Evolutionary conservation across 2,113 vertebrate species (phyloP).

Genomic region (Pteruthius melanotis): DNA sequence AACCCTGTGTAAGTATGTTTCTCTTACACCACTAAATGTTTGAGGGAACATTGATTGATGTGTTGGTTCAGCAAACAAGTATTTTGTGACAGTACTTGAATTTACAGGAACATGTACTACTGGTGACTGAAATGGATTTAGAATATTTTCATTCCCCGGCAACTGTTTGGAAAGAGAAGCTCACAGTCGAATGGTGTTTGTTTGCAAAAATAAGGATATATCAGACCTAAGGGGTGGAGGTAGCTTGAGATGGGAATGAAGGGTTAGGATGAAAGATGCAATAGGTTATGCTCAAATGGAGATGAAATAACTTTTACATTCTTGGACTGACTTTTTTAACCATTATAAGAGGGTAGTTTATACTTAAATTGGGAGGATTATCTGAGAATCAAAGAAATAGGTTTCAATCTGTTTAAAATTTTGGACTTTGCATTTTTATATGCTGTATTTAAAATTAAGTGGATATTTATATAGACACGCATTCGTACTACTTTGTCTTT

Average conservation of each 20-base stretch:
- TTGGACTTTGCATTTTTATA: background rate
- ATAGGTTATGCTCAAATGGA: background rate
- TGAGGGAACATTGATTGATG: background rate
- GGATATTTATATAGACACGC: background rate
- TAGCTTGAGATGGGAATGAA: background rate
- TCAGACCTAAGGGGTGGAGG: background rate
- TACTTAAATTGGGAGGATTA: background rate
- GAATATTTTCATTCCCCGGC: background rate
- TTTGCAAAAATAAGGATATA: background rate
- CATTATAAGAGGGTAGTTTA: background rate
- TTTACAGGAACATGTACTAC: background rate
- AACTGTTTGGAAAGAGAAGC: background rate
- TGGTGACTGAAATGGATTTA: background rate
- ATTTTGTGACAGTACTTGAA: background rate
- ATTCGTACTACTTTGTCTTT: background rate
- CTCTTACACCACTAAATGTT: background rate
- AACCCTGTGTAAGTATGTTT: background rate
- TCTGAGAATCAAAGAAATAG: background rate
- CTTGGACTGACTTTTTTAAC: background rate
- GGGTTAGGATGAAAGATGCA: background rate
- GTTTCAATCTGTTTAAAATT: background rate
- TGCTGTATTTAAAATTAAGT: background rate
- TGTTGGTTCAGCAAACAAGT: background rate
- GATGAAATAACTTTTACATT: background rate
- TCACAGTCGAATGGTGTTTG: background rate